Base-by-base conservation (phyloP, 2,888 invertebrate species). In the Pollenia angustigena region DNA sequence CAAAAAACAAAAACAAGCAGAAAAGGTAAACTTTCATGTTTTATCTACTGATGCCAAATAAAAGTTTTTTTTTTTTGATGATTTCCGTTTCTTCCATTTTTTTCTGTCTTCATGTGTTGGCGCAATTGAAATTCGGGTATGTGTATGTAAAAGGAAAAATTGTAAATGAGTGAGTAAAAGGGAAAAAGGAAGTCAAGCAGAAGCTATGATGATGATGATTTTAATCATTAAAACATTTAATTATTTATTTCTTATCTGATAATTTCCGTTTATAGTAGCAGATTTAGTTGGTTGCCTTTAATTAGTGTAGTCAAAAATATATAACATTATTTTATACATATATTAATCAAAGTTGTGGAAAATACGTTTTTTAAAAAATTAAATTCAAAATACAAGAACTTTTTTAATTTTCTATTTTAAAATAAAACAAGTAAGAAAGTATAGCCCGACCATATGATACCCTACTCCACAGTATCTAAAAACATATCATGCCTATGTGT, bases 181-280 rank as follows among this genome's bases (percentile, higher is more conserved):
- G 50, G 4, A 9, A 12, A 40, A 44, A 46, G 11, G 48, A 60
- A 10, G 11, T 16, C 0, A 32, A 42, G 8, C 9, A 58, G 48
- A 48, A 10, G 14, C 6, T n/a, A 50, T 50, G 32, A 32, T 32
- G 32, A 32, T 32, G 52, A 16, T 52, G 40, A 50, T 42, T 18
- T 42, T 60, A 69, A 52, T 62, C n/a, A 62, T 62, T 58, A 69
- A 69, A 69, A 52, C 60, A 44, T 52, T 71, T 71, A 62, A 46
- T 71, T 79, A 60, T 69, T 69, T 44, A 74, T 52, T 56, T 64
- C 48, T 44, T 50, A 74, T 66, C 50, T 68, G 58, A 58, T 58
- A 44, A 66, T 56, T 81, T 81, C 32, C 48, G n/a, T 58, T 7
- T 4, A 74, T 40, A 58, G 60, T 58, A 68, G 52, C 68, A 56